Conservation (phyloP, 2,113 vertebrate genomes). For the Rhagologus leucostigma region DNA sequence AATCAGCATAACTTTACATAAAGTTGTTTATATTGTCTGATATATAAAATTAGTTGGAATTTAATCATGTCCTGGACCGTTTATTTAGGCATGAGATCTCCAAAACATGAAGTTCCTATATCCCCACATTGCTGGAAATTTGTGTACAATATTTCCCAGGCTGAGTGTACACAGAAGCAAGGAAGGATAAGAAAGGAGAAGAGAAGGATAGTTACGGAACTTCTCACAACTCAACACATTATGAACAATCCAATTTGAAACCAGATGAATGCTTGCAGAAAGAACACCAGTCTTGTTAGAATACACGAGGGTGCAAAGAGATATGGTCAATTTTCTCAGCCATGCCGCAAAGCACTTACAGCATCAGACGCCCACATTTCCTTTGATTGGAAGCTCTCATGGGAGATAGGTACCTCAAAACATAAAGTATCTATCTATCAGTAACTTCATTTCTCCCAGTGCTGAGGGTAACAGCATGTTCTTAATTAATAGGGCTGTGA, state of each 20-base stretch:
- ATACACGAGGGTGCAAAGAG: background rate
- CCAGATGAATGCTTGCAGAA: background rate
- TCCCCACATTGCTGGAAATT: background rate
- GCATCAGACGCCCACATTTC: background rate
- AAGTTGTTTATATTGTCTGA: background rate
- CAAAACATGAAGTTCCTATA: background rate
- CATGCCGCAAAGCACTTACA: background rate
- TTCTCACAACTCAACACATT: background rate
- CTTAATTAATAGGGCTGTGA: background rate
- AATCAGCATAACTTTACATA: background rate
- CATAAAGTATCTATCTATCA: background rate
- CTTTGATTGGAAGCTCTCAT: background rate
- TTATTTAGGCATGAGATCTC: background rate
- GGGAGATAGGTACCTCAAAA: background rate
- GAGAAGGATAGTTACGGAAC: background rate
- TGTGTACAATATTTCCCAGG: background rate
- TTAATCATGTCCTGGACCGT: background rate
- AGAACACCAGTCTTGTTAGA: background rate
- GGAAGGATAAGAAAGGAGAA: background rate
- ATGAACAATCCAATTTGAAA: background rate
- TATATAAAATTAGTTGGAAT: background rate
- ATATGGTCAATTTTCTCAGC: background rate
- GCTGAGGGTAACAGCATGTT: background rate
- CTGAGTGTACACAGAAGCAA: background rate
- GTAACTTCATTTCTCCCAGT: background rate